phyloP scores from a whole-genome alignment of 2,888 invertebrate species.

The Parnassius glacialis region DNA sequence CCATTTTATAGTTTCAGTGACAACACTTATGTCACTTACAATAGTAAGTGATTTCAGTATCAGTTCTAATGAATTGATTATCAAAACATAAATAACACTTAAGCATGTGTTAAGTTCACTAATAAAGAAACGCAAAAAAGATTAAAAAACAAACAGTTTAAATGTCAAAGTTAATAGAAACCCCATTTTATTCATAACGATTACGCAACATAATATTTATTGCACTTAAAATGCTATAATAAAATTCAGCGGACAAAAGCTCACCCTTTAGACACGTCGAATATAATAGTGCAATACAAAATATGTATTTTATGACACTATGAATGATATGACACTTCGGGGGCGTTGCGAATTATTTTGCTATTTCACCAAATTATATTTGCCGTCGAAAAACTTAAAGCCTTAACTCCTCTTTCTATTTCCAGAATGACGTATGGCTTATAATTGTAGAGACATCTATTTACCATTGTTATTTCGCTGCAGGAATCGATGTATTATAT shows the following conservation, averaged over 20 bases:
- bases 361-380: conserved; percentile 33
- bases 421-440: conserved; percentile 31
- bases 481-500: conserved; percentile 52
- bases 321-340: conserved; percentile 79
- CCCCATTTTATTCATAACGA: conserved; percentile 14
- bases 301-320: conserved; percentile 75
- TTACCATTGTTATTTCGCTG: conserved; percentile 27
- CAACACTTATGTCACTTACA: too few species aligned
- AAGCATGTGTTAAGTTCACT: background rate
- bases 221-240: conserved; percentile 47
- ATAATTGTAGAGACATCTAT: conserved; percentile 29
- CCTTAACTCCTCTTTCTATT: conserved; percentile 28
- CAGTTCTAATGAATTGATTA: too few species aligned
- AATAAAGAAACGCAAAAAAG: background rate
- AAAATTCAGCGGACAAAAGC: conserved; percentile 50
- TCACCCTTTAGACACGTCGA: conserved; percentile 49
- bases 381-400: conserved; percentile 1
- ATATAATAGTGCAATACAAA: conserved; percentile 66
- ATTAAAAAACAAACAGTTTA: conserved; percentile 25
- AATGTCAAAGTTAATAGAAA: conserved; percentile 28
- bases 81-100: background rate
- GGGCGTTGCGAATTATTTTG: conserved; percentile 76
- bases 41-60: too few species aligned
- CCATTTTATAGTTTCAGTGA: too few species aligned
- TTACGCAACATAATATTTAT: conserved; percentile 44